Conservation (phyloP, 2,888 invertebrate genomes). For the Yponomeuta sedellus region DNA sequence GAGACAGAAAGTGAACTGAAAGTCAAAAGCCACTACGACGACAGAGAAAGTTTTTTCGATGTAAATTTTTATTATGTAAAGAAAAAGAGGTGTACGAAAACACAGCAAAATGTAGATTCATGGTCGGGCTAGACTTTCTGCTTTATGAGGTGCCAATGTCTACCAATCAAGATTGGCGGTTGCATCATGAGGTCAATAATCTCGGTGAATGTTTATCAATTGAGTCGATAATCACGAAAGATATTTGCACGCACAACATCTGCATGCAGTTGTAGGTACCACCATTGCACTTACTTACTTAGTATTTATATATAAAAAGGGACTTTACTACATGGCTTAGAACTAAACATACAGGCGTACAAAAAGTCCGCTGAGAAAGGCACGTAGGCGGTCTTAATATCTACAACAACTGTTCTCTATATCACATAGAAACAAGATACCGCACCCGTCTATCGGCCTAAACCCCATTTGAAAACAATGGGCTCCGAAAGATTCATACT, state of each 20-base stretch:
- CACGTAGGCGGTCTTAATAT: too few species aligned
- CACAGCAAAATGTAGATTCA: neutral
- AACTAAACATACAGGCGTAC: too few species aligned
- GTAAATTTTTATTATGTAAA: conserved; percentile 10
- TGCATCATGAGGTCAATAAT: neutral
- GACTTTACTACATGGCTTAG: too few species aligned
- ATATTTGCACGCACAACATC: too few species aligned
- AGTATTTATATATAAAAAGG: too few species aligned
- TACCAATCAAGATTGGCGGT: neutral
- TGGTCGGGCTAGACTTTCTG: neutral
- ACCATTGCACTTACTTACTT: neutral
- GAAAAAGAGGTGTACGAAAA: neutral
- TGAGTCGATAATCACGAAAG: too few species aligned
- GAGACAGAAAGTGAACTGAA: conserved; percentile 13
- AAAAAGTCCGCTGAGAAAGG: too few species aligned
- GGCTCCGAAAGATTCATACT: neutral
- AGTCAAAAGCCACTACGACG: conserved; percentile 6
- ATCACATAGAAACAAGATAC: too few species aligned
- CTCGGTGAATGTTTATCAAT: neutral
- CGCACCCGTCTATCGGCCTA: neutral
- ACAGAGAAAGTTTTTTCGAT: conserved; percentile 13
- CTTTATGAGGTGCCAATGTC: conserved; percentile 1
- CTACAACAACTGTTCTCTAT: too few species aligned
- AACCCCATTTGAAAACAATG: neutral
- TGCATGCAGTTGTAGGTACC: neutral